These are phyloP conservation scores for Oryzias melastigma DNA, from an alignment of 2,113 vertebrate species.

Conservation along the genomic window DNA sequence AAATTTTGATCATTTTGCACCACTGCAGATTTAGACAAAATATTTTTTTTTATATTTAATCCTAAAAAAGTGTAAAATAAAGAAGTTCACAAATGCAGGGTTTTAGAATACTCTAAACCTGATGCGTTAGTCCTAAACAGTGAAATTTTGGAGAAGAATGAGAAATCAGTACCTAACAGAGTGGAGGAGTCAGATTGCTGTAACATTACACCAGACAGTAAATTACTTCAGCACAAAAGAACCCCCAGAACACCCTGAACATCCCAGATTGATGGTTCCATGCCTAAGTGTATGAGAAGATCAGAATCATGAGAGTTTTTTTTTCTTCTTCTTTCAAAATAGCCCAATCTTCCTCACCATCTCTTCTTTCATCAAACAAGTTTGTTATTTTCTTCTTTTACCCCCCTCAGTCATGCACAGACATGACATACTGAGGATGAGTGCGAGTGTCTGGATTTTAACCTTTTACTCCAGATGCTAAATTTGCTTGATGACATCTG, in stretches of 20 bases:
- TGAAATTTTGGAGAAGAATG: constrained; percentile 2
- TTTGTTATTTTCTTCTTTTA: constrained; percentile 3
- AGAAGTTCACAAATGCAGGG: constrained; percentile 9
- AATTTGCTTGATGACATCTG: constrained; percentile 49
- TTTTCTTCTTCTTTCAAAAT: constrained; percentile 9
- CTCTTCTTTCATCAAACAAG: constrained; percentile 21
- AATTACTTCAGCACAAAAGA: constrained; percentile 26
- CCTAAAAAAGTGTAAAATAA: not conserved
- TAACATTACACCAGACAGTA: constrained; percentile 11
- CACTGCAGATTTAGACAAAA: no score
- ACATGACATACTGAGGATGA: not conserved
- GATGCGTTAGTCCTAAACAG: constrained; percentile 10
- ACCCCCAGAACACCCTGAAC: constrained; percentile 13
- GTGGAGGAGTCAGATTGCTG: constrained; percentile 15
- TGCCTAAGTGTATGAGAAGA: constrained; percentile 8
- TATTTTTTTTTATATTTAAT: no score
- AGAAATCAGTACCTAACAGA: constrained; percentile 19
- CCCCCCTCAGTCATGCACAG: constrained; percentile 14
- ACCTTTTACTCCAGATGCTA: constrained; percentile 24
- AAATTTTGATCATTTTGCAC: no score
- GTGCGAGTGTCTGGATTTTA: constrained; percentile 24
- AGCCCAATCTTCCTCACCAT: constrained; percentile 1
- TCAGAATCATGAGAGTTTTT: not conserved
- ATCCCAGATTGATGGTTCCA: constrained; percentile 17
- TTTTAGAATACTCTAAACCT: constrained; percentile 11